Evolutionary conservation across 2,888 invertebrate genomes (phyloP).

Genomic region (Pseudococcus longispinus): DNA sequence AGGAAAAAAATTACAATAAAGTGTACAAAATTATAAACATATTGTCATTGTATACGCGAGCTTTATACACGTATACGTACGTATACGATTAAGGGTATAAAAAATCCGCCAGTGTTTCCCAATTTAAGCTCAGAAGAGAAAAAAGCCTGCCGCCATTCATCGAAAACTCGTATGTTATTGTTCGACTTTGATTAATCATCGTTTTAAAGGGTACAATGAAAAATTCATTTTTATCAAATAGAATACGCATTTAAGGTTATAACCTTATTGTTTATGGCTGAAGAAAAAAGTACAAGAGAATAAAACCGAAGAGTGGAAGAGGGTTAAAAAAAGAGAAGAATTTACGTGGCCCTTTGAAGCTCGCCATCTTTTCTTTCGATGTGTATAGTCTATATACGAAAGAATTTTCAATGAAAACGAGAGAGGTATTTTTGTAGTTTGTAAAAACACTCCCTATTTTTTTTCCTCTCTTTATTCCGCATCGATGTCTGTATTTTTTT

Average conservation of each 20-base stretch:
- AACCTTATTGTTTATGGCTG: constrained; percentile 18
- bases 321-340: background rate
- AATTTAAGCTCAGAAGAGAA: background rate
- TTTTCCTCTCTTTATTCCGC: background rate
- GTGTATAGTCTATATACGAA: background rate
- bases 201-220: constrained; percentile 17
- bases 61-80: background rate
- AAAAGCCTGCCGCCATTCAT: background rate
- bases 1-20: background rate
- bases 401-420: constrained; percentile 16
- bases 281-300: background rate
- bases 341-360: constrained; percentile 16
- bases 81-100: background rate
- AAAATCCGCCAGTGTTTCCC: background rate
- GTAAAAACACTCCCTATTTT: background rate
- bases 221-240: constrained; percentile 38
- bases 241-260: constrained; percentile 38
- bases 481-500: background rate
- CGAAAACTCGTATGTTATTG: background rate
- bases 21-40: constrained; percentile 18
- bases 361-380: constrained; percentile 5
- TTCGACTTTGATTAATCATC: constrained; percentile 37
- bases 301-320: no score
- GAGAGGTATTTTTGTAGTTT: background rate
- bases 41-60: constrained; percentile 6